A percentile compares a stretch with the other conserved stretches of the same genome.
Evolutionary conservation across 2,888 invertebrate species (phyloP).

Genomic region (Caenorhabditis drosophilae): DNA sequence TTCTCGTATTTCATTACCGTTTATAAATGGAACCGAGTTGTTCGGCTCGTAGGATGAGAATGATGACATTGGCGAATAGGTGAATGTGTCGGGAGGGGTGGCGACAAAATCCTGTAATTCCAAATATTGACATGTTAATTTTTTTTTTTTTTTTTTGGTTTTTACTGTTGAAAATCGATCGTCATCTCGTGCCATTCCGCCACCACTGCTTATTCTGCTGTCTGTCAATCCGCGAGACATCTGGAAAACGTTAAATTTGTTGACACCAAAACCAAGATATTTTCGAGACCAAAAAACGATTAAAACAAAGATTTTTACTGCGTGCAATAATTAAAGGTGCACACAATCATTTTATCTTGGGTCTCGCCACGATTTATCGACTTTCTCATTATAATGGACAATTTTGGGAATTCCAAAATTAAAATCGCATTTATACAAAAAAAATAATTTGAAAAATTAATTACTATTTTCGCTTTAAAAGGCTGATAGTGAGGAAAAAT

Average conservation of each 20-base stretch:
- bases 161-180: slow-evolving; percentile 24
- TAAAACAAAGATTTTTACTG: too few relatives aligned
- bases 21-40: slow-evolving; percentile 3
- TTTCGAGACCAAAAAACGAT: too few relatives aligned
- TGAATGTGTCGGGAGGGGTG: slow-evolving; percentile 17
- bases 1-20: background rate
- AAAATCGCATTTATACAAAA: too few relatives aligned
- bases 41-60: slow-evolving; percentile 20
- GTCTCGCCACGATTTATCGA: too few relatives aligned
- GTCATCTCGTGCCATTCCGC: slow-evolving; percentile 22
- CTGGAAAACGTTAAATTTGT: slow-evolving; percentile 5
- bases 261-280: too few relatives aligned
- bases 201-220: slow-evolving; percentile 40
- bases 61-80: slow-evolving; percentile 17
- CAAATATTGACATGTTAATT: background rate
- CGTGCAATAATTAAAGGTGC: background rate
- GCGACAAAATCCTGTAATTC: slow-evolving; percentile 14
- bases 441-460: too few relatives aligned
- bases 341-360: too few relatives aligned
- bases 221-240: slow-evolving; percentile 29
- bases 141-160: background rate
- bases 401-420: too few relatives aligned
- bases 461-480: too few relatives aligned
- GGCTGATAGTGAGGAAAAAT: too few relatives aligned
- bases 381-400: too few relatives aligned